These are phyloP conservation scores for Dinocampus coccinellae DNA, from an alignment of 2,888 invertebrate species.

Conservation along the genomic window DNA sequence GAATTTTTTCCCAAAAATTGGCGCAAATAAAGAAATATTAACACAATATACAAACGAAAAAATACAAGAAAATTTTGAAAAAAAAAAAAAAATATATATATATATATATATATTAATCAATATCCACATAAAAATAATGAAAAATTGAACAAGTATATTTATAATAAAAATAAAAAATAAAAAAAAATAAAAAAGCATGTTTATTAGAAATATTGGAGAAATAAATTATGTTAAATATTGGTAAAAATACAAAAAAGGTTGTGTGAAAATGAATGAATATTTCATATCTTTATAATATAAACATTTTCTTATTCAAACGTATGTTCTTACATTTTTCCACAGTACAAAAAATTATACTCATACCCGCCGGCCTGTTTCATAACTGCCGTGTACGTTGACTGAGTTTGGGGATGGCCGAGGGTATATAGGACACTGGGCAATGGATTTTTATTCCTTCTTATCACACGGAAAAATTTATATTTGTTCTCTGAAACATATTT, in stretches of 20 bases:
- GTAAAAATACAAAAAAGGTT: slow-evolving; percentile 24
- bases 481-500: neutral
- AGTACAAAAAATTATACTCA: slow-evolving; percentile 84
- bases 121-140: no score
- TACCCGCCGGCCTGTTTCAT: slow-evolving; percentile 65
- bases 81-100: neutral
- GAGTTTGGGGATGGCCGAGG: slow-evolving; percentile 59
- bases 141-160: no score
- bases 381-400: slow-evolving; percentile 60
- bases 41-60: neutral
- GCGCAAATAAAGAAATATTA: neutral
- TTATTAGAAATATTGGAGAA: no score
- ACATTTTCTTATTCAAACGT: slow-evolving; percentile 77
- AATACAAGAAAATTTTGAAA: neutral
- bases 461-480: neutral
- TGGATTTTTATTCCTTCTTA: slow-evolving; percentile 37
- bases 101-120: no score
- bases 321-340: slow-evolving; percentile 84
- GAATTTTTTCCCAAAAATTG: neutral
- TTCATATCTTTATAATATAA: slow-evolving; percentile 63
- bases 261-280: neutral
- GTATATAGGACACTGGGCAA: slow-evolving; percentile 51
- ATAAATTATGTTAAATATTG: slow-evolving; percentile 1
- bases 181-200: no score
- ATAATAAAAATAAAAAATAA: no score